These are phyloP conservation scores for Morelia viridis DNA, from an alignment of 2,797 vertebrate species.

Conservation along the genomic window DNA sequence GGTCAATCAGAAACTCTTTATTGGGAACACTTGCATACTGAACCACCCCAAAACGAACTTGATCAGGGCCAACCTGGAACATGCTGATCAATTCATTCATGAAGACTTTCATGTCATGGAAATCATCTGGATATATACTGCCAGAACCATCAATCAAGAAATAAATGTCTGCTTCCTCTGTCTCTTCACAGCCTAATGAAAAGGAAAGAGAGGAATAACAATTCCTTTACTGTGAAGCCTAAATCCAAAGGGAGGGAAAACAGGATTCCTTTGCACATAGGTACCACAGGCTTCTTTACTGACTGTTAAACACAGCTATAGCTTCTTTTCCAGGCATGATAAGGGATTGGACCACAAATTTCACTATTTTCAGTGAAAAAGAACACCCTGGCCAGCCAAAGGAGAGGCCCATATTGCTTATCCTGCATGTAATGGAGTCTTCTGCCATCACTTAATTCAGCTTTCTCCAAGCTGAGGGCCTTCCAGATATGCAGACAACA, in stretches of 20 bases:
- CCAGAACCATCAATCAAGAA: conserved; percentile 85
- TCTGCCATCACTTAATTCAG: neutral
- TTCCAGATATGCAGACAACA: neutral
- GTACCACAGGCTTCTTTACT: neutral
- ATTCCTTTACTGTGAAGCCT: neutral
- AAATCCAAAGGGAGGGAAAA: neutral
- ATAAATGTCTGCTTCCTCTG: conserved; percentile 85
- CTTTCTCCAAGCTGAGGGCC: neutral
- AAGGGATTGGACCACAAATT: too few relatives aligned
- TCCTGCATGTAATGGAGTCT: neutral
- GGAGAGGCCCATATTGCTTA: too few relatives aligned
- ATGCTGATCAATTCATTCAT: conserved; percentile 73
- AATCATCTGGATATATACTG: conserved; percentile 75
- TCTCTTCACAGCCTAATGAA: conserved; percentile 77
- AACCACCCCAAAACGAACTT: conserved; percentile 78
- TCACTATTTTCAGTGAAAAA: neutral
- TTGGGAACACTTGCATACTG: conserved; percentile 69
- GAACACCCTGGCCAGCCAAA: neutral
- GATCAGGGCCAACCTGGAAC: conserved; percentile 75
- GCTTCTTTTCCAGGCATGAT: neutral
- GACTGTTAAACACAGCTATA: neutral
- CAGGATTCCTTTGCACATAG: neutral
- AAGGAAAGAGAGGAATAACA: neutral
- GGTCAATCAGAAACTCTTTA: conserved; percentile 73
- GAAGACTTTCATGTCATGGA: conserved; percentile 83